Base-by-base conservation (phyloP, 2,888 invertebrate genomes). In the Thalpophila matura region DNA sequence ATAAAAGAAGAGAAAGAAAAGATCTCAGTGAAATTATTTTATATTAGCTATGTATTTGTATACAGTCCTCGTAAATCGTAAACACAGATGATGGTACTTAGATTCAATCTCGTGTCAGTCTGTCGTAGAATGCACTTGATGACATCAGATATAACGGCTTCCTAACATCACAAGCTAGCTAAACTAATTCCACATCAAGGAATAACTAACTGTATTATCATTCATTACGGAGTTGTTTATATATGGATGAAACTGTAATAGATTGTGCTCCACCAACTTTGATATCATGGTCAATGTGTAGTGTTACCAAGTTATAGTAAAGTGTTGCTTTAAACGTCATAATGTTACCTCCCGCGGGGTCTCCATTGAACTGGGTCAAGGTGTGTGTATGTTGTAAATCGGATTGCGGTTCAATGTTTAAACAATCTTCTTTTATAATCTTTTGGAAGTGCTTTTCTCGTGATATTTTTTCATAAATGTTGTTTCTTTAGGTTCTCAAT, bases 341-440 rank as follows among this genome's bases (percentile, higher is more conserved):
- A 55, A n/a, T 35, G 38, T 20, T 55, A 22, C 47, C 49, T 80
- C 81, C 78, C 65, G 59, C 46, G 22, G 71, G 75, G 35, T 51
- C 59, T 26, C 1, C 16, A 7, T 14, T 18, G n/a, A 80, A 68
- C 65, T 80, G 47, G 78, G 81, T 78, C 78, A 80, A 78, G 80
- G 80, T 54, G 27, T 27, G 12, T 45, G n/a, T 24, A n/a, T n/a
- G n/a, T 12, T 16, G 29, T 53, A 54, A 35, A 51, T 45, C 24
- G 35, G 45, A 16, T 31, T 45, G 50, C 50, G 27, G 31, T 27
- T 74, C 22, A 50, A 56, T 67, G 31, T 57, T 74, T 50, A 37
- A 51, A 74, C 35, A 66, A 47, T 58, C 26, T 66, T 50, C 56
- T 27, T 43, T 31, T 47, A n/a, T n/a, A 24, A 47, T 49, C n/a